A percentile compares a stretch with the other conserved stretches of the same genome.
Evolutionary conservation across 2,797 vertebrate species (phyloP).

Genomic region (Ambastaia sidthimunki): DNA sequence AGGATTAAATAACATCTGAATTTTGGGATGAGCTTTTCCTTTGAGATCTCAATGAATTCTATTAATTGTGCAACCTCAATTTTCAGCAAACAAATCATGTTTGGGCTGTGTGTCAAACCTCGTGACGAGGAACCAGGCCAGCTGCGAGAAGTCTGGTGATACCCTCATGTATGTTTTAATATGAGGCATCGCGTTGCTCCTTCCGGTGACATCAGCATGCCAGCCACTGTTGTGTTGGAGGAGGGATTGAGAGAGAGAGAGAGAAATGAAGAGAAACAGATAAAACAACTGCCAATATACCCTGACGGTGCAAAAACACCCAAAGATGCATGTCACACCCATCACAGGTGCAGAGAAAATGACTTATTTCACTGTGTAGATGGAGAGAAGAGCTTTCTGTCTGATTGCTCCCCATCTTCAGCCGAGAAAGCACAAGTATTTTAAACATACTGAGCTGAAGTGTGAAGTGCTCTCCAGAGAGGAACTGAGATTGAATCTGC

Average conservation of each 20-base stretch:
- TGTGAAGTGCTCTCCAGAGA: constrained; percentile 10
- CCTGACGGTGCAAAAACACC: not conserved
- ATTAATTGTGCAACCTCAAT: not conserved
- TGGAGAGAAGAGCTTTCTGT: constrained; percentile 4
- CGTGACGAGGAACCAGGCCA: constrained; percentile 95
- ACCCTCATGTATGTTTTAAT: constrained; percentile 95
- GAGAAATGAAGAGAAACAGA: not conserved
- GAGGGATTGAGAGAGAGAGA: constrained; percentile 4
- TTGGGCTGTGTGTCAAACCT: constrained; percentile 75
- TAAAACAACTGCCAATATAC: constrained; percentile 1
- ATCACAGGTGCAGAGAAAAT: constrained; percentile 23
- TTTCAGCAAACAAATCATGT: not conserved
- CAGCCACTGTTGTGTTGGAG: constrained; percentile 79
- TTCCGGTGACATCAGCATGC: constrained; percentile 88
- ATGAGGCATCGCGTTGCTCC: constrained; percentile 93
- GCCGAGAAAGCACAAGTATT: not conserved
- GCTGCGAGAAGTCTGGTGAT: constrained; percentile 86
- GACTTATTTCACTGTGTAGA: constrained; percentile 11
- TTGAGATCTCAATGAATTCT: not conserved
- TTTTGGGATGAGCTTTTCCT: not conserved
- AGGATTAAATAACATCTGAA: too few relatives aligned
- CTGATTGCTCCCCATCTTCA: constrained; percentile 33
- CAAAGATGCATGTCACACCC: not conserved
- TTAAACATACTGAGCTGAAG: constrained; percentile 27
- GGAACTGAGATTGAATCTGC: constrained; percentile 18